Conservation (phyloP, 30 jellyfish, hydroid and myxozoan species). For the Phacellophora camtschatica region DNA sequence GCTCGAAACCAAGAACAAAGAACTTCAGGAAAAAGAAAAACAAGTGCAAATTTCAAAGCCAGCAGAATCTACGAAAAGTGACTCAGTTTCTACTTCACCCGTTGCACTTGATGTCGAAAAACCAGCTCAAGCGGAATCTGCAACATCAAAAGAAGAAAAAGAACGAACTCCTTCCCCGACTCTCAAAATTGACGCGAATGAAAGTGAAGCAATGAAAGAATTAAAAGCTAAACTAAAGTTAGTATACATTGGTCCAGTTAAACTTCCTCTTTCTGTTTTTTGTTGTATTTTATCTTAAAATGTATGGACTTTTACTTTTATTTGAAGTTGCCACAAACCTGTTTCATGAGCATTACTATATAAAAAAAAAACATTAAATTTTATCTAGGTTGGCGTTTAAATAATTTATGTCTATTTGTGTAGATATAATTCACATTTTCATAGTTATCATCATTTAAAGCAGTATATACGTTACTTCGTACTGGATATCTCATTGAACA, state of each 20-base stretch:
- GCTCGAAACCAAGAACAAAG: slow-evolving; percentile 30
- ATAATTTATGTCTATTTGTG: no score
- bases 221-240: slow-evolving; percentile 75
- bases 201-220: slow-evolving; percentile 75
- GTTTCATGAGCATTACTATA: no score
- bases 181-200: slow-evolving; percentile 46
- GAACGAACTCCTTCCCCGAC: slow-evolving; percentile 71
- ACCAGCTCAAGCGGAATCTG: slow-evolving; percentile 44
- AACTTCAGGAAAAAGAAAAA: slow-evolving; percentile 38
- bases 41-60: background rate
- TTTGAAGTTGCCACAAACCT: no score
- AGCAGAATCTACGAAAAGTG: slow-evolving; percentile 22
- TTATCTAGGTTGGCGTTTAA: no score
- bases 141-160: slow-evolving; percentile 21
- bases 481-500: no score
- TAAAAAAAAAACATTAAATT: no score
- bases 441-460: no score
- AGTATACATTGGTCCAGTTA: background rate
- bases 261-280: background rate
- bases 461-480: no score
- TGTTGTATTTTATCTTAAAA: no score
- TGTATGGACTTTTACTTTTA: no score
- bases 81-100: background rate
- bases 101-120: slow-evolving; percentile 23
- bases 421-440: no score